A percentile compares a stretch with the other conserved stretches of the same genome.
Conservation (phyloP, 2,113 vertebrate species). For the Cavia porcellus region DNA sequence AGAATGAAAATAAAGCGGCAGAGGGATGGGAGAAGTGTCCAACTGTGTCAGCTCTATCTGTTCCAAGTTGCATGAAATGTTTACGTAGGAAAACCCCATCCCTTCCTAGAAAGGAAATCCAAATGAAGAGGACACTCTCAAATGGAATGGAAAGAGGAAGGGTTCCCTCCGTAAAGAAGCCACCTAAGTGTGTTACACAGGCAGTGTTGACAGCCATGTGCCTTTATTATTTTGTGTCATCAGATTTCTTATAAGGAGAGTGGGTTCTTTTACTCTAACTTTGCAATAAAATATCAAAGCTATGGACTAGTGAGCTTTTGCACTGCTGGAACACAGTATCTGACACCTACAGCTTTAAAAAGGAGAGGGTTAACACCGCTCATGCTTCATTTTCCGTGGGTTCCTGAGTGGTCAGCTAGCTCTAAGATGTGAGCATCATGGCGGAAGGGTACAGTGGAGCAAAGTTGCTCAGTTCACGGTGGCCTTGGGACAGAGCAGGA, state of each 20-base stretch:
- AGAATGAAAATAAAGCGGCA: neutral
- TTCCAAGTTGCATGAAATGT: rapidly evolving
- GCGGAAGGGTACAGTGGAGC: neutral
- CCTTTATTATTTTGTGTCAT: neutral
- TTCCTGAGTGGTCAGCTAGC: neutral
- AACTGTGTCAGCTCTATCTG: rapidly evolving
- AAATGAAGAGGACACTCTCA: neutral
- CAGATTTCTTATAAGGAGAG: neutral
- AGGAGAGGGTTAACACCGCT: neutral
- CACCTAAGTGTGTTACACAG: rapidly evolving
- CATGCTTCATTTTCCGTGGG: neutral
- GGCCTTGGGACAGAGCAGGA: neutral
- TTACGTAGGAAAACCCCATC: too few species aligned
- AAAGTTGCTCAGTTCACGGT: neutral
- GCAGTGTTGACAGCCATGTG: rapidly evolving
- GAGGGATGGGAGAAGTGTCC: neutral
- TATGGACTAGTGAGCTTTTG: neutral
- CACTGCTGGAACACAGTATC: neutral
- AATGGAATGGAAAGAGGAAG: neutral
- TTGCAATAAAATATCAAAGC: neutral
- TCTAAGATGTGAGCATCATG: neutral
- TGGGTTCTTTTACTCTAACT: neutral
- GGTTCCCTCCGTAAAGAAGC: too few species aligned
- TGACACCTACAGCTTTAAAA: neutral
- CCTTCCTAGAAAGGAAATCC: neutral